Conservation (phyloP, 2,888 invertebrate species). For the Epiblema foenella region DNA sequence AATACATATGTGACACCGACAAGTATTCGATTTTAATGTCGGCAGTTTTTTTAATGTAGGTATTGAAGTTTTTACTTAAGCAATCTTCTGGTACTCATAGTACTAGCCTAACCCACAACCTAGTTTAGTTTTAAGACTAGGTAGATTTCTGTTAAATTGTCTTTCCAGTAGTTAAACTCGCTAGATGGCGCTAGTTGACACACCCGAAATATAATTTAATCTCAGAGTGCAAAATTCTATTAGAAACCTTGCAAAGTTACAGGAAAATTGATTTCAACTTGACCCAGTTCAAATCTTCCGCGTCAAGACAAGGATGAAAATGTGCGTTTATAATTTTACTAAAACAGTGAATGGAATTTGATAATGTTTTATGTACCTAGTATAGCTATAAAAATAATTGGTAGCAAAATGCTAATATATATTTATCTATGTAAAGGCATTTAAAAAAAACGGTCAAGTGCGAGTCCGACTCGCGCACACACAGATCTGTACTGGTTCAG, state of each 20-base stretch:
- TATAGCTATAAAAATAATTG: too few relatives aligned
- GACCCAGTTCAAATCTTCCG: too few relatives aligned
- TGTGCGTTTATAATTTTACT: not conserved
- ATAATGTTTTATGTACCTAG: not conserved
- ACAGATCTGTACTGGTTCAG: too few relatives aligned
- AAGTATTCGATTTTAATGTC: too few relatives aligned
- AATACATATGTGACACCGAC: too few relatives aligned
- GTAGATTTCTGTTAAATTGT: too few relatives aligned
- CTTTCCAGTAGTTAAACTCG: not conserved
- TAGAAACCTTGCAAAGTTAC: not conserved
- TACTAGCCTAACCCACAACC: too few relatives aligned
- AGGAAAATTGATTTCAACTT: not conserved
- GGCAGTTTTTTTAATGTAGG: not conserved
- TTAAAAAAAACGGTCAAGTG: too few relatives aligned
- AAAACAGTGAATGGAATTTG: not conserved
- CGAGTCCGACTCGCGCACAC: too few relatives aligned
- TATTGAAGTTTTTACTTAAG: not conserved
- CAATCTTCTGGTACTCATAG: too few relatives aligned
- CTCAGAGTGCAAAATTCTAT: not conserved
- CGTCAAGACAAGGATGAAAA: too few relatives aligned
- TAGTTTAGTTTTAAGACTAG: too few relatives aligned
- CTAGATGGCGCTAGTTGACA: not conserved
- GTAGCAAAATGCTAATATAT: not conserved
- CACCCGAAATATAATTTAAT: not conserved
- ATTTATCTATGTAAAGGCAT: not conserved